Conservation (phyloP, 2,113 vertebrate species). For the Syrmaticus mikado region DNA sequence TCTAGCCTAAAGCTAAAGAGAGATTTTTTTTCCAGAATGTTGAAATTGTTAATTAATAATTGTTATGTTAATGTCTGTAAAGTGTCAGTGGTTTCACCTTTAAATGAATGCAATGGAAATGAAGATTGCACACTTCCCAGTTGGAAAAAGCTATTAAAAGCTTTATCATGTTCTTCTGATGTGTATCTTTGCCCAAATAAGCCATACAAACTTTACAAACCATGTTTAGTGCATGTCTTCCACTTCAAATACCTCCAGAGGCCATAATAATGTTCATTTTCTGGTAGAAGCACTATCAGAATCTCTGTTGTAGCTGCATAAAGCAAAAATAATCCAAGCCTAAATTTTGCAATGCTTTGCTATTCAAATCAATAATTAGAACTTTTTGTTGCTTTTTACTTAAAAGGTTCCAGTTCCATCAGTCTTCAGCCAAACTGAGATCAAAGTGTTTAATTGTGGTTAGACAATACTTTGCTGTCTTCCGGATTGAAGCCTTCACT, state of each 20-base stretch:
- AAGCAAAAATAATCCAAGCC: background rate
- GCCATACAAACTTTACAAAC: background rate
- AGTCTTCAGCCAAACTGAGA: background rate
- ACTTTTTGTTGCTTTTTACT: background rate
- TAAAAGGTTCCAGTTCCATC: background rate
- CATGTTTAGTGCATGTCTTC: background rate
- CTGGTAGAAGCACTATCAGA: background rate
- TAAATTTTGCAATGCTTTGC: background rate
- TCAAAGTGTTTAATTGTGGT: background rate
- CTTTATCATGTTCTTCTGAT: background rate
- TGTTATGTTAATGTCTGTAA: background rate
- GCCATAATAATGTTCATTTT: background rate
- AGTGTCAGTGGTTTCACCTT: background rate
- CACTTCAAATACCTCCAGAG: background rate
- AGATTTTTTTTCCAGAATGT: background rate
- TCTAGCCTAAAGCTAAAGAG: background rate
- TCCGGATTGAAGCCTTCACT: background rate
- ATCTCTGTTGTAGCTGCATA: background rate
- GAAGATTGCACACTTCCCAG: background rate
- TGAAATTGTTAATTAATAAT: too few species aligned
- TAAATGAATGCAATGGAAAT: background rate
- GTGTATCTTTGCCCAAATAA: background rate
- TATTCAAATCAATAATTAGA: background rate
- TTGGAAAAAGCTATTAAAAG: background rate
- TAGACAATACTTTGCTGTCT: background rate